Base-by-base conservation (phyloP, 2,888 invertebrate genomes). In the Malthinus seriepunctatus region DNA sequence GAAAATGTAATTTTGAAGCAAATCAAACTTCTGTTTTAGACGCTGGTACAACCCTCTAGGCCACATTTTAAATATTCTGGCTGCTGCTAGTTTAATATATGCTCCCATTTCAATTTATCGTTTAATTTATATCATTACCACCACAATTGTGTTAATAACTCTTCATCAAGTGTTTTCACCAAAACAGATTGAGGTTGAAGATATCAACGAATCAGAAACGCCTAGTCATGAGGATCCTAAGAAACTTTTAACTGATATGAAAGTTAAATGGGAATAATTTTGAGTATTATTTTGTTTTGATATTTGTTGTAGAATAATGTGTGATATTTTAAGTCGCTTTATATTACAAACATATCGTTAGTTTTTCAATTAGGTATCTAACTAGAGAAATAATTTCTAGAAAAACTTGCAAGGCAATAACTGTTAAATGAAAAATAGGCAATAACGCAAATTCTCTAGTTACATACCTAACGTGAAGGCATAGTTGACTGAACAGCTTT, bases 61-160 rank as follows among this genome's bases (percentile, higher is more conserved):
- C 14, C 72, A 80, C 8, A 61, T 85, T 11, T 70, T 87, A 10
- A 84, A 85, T 62, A 71, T 79, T 0, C 75, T 83, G 68, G 84
- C 86, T 10, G 77, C 85, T 6, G 71, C 83, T 15, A 80, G 83
- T 47, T 73, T 89, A 59, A 78, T 85, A 5, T 81, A 86, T 62
- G 85, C 86, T 2, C 85, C 87, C 12, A 79, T 85, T 46, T 83
- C 85, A 0, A 70, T 88, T 5, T 83, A 83, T 65, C 78, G 86
- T 10, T 79, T 89, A 6, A 86, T 84, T 69, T 85, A 83, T 68
- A 78, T 86, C 31, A 78, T 88, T 39, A 79, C 85, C 10, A 73
- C 79, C 5, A 80, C 83, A 63, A 83, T 87, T 67, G 73, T 79
- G 3, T 60, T 84, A 3, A 80, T 88, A 23, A 82, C 84, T 3